Base-by-base conservation (phyloP, 2,113 vertebrate genomes). In the Ictalurus punctatus region DNA sequence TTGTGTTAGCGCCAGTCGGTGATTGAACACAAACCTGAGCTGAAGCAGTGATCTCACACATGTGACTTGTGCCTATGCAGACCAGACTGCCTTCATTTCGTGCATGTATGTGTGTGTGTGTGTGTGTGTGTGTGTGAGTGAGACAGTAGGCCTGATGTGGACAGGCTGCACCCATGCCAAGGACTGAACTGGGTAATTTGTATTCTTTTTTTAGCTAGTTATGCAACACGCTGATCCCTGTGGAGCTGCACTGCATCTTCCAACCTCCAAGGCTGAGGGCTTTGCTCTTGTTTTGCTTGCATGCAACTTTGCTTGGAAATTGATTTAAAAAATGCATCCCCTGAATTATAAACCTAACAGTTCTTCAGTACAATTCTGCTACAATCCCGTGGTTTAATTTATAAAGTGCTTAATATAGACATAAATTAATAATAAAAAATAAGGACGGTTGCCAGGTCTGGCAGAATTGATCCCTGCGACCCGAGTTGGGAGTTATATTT, bases 1-100 rank as follows among this genome's bases (percentile, higher is more conserved):
- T 94, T 93, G 92, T 63, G 93, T 90, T 44, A 89, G 88, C 89
- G 86, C 85, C 48, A 52, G 21, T 61, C 73, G 0, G 74, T 25
- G 74, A 87, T 90, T 71, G 44, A 85, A 80, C 54, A 5, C 81
- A 71, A 85, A 61, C 69, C 67, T 90, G 86, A 89, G 85, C 86
- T 65, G 30, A 65, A 27, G 59, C 86, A 80, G 63, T 54, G 83
- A 83, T 82, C 37, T 81, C 56, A 17, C 10, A 19, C 52, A 81
- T 8, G 13, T 27, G 44, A 79, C 76, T 79, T n/a, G 44, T 52
- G 52, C 48, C 48, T 80, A 21, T 54, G 84, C 44, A n/a, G 10
- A 52, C 76, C 25, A 27, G 3, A 27, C 10, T 48, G 58, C 44
- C 30, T 54, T 80, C 19, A 54, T 56, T 80, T 79, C 48, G 61